Base-by-base conservation (phyloP, 2,113 vertebrate species). In the Syrmaticus mikado region DNA sequence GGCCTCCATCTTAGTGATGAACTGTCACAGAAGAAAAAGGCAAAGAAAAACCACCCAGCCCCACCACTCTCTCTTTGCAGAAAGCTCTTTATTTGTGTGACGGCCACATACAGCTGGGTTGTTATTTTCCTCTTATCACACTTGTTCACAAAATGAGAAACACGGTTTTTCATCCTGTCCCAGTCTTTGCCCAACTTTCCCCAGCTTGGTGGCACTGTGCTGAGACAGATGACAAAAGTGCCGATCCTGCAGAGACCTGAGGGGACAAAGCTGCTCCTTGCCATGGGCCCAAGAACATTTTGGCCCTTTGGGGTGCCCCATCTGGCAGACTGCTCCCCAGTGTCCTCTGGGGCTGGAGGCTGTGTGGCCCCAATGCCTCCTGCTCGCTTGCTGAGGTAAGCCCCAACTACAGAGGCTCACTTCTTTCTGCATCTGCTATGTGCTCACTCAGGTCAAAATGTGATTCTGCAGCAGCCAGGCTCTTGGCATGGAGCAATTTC, bases 111-210 rank as follows among this genome's bases (percentile, higher is more conserved):
- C 64, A 67, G 79, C 75, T 6, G 0, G 68, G 70, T 82, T 86
- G 68, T 34, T 52, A 17, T 41, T 57, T 53, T 66, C 25, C 50
- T 55, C 79, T 55, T 82, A 83, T 11, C 86, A 28, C 0, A 0
- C 20, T 41, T 72, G 72, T 60, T 92, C 94, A 82, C 81, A 32
- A 70, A 60, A 84, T 8, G 28, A 62, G 57, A 87, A 58, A 55
- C 34, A 73, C 0, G 3, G 6, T 32, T 89, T 75, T 41, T 52
- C 36, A 30, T 68, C 83, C 83, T 36, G 40, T 68, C 43, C 41
- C 46, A 1, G 1, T 46, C 41, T 75, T 30, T 1, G 0, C 5
- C 53, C 62, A 32, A 10, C 17, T 40, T 70, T 66, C 34, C 45
- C 74, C 78, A 96, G 22, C 24, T 52, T 5, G 41, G 76, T 66